Evolutionary conservation across 2,888 invertebrate species (phyloP), one percentile per base, ranked within the genome.

Genomic region (Penaeus monodon): DNA sequence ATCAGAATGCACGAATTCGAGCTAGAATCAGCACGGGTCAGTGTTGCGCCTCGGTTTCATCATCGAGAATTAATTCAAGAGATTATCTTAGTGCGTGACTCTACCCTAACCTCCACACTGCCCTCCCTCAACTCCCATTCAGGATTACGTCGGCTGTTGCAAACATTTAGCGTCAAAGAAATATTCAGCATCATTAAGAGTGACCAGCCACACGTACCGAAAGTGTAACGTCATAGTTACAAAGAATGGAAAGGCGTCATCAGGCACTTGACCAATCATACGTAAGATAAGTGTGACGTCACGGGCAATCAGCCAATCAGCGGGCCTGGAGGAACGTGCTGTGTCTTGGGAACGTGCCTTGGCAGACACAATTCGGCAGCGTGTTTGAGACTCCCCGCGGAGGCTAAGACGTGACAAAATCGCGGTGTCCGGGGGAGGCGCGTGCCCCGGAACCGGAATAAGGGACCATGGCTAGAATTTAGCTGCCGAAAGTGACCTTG

Each of bases 361-460:
- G 80, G 65, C 80, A 65, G 66, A 63, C 29, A 33, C 22, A 65
- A 29, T 33, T 80, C 66, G 80, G 24, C 80, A 63, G 29, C 80
- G 80, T 80, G 80, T 80, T 80, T 33, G 80, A n/a, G 80, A 64
- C 66, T 65, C 66, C 22, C n/a, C 29, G 20, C 8, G 8, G 38
- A n/a, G 65, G 80, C 80, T 80, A 80, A 80, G 38, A 80, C 80
- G 80, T 80, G 80, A 80, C 80, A 65, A 66, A 80, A 64, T 66
- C 33, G 33, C 29, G 33, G 80, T 64, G 65, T 79, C 17, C 33
- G 76, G 38, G 20, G 7, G 80, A 65, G 38, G 80, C 80, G 80
- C 80, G 80, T 80, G 80, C 65, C 80, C 80, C 80, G 65, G 66
- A 65, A 80, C 80, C 66, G 38, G 80, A 80, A 80, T 80, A 80